phyloP scores from a whole-genome alignment of 2,888 invertebrate species.

The Apamea monoglypha region DNA sequence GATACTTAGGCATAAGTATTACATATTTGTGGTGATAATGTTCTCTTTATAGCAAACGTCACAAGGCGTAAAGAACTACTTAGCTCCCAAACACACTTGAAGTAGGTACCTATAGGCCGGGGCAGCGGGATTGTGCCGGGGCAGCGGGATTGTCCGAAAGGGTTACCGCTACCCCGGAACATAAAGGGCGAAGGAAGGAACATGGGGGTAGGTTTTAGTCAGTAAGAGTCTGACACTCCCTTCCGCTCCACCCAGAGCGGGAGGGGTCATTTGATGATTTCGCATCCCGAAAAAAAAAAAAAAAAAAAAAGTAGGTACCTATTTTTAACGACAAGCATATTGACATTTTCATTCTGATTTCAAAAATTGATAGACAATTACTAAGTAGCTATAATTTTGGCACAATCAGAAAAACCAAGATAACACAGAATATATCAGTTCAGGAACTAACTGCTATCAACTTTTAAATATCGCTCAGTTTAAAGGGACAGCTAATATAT shows the following conservation, averaged over 20 bases:
- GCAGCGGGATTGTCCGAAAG: too few species aligned
- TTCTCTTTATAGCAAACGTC: conserved; percentile 14
- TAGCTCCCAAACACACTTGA: conserved; percentile 13
- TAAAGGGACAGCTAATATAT: conserved; percentile 38
- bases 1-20: conserved; percentile 29
- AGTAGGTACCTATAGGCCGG: too few species aligned
- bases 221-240: too few species aligned
- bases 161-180: too few species aligned
- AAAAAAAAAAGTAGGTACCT: too few species aligned
- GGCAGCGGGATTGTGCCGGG: too few species aligned
- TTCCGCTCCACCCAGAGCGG: too few species aligned
- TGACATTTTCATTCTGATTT: conserved; percentile 3
- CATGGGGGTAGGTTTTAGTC: too few species aligned
- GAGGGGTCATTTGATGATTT: too few species aligned
- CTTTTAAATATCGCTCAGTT: conserved; percentile 34
- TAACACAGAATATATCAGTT: conserved; percentile 35
- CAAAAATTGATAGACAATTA: background rate
- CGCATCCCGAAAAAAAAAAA: too few species aligned
- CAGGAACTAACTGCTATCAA: conserved; percentile 51
- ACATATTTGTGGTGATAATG: conserved; percentile 33
- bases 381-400: conserved; percentile 11
- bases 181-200: too few species aligned
- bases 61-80: background rate
- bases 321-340: background rate
- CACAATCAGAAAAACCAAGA: conserved; percentile 31